phyloP scores from a whole-genome alignment of 2,888 invertebrate species.

The Crepidodera aurea region DNA sequence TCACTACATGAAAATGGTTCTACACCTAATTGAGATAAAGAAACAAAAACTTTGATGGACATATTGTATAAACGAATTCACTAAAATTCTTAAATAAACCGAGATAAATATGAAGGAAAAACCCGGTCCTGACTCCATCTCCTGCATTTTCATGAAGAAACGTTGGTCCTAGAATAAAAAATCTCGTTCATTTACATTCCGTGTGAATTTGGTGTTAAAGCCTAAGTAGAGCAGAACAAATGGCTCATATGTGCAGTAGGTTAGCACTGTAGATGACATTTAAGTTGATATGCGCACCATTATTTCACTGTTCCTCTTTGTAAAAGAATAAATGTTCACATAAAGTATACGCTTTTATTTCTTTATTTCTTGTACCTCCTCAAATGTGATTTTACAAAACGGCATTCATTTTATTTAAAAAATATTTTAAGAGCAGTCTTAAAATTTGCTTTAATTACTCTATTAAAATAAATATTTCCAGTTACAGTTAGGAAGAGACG shows the following conservation, averaged over 20 bases:
- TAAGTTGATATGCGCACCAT: constrained; percentile 14
- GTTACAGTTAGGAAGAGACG: too few relatives aligned
- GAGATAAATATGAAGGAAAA: too few relatives aligned
- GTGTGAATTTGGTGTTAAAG: constrained; percentile 16
- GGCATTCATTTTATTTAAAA: too few relatives aligned
- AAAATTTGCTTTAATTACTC: too few relatives aligned
- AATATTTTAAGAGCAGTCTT: too few relatives aligned
- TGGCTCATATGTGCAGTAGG: constrained; percentile 16
- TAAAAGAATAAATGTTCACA: constrained; percentile 7
- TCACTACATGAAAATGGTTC: too few relatives aligned
- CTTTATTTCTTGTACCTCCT: neutral
- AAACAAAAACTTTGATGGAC: too few relatives aligned
- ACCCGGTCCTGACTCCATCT: neutral
- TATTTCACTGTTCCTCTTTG: constrained; percentile 7
- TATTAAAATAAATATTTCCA: too few relatives aligned
- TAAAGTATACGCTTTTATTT: constrained; percentile 5
- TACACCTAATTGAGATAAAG: too few relatives aligned
- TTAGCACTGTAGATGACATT: constrained; percentile 18
- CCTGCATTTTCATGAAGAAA: constrained; percentile 14
- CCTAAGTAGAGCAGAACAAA: constrained; percentile 24
- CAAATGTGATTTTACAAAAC: too few relatives aligned
- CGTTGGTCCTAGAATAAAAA: constrained; percentile 10
- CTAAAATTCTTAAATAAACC: too few relatives aligned
- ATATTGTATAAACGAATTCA: too few relatives aligned
- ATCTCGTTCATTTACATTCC: constrained; percentile 14